Conservation (phyloP, 2,888 invertebrate species). For the Phengaris arion region DNA sequence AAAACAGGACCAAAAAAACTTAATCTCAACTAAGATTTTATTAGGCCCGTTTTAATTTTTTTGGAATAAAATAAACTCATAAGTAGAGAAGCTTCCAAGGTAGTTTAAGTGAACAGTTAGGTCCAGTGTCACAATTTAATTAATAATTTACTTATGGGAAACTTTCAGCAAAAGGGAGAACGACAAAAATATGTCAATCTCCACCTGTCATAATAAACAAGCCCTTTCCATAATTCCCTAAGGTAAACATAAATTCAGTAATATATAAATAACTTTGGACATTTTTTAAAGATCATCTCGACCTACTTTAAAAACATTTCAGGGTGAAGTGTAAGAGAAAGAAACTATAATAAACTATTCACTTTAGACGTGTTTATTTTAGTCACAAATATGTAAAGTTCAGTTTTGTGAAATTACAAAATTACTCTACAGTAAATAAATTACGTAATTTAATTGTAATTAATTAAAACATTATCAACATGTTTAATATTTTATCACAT, state of each 20-base stretch:
- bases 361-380: constrained; percentile 35
- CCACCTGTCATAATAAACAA: background rate
- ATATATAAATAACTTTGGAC: constrained; percentile 2
- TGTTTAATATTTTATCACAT: background rate
- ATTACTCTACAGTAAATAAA: background rate
- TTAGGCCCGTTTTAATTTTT: no score
- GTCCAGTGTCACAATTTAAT: background rate
- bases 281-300: constrained; percentile 28
- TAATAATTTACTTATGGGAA: background rate
- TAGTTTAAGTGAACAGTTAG: no score
- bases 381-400: constrained; percentile 27
- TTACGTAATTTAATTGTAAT: background rate
- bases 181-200: background rate
- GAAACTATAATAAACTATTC: constrained; percentile 36
- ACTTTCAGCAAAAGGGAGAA: background rate
- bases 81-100: background rate
- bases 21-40: no score
- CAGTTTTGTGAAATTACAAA: background rate
- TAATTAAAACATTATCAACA: background rate
- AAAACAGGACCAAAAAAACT: no score
- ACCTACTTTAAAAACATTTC: constrained; percentile 37
- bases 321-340: constrained; percentile 39
- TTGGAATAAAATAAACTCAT: no score
- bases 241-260: constrained; percentile 1
- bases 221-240: background rate